These are phyloP conservation scores for Clusia tigrina DNA, from an alignment of 2,888 invertebrate species.

Conservation along the genomic window DNA sequence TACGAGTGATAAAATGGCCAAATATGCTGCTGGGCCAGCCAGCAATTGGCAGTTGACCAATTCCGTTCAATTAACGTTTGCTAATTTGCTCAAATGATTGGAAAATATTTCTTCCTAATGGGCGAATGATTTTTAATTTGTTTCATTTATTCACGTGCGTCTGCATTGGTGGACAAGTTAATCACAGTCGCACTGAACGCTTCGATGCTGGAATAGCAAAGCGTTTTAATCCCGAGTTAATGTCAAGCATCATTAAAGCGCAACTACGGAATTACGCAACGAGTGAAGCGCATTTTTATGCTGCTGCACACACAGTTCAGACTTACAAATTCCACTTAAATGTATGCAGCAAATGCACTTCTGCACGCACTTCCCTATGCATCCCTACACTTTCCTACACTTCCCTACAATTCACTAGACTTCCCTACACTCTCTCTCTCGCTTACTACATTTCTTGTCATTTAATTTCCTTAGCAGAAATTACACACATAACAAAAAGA, in stretches of 20 bases:
- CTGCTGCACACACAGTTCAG: too few relatives aligned
- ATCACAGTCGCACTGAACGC: neutral
- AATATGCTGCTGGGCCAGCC: too few relatives aligned
- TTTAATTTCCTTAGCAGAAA: neutral
- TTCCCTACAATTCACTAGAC: neutral
- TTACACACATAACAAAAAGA: neutral
- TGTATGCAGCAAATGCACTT: neutral
- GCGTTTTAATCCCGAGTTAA: too few relatives aligned
- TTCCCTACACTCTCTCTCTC: neutral
- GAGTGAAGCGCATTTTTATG: too few relatives aligned
- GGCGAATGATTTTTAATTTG: conserved; percentile 22
- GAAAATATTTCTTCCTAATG: conserved; percentile 28
- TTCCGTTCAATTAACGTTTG: conserved; percentile 34
- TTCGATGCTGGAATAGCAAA: neutral
- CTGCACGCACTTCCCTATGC: neutral
- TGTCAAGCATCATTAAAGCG: too few relatives aligned
- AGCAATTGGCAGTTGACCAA: neutral
- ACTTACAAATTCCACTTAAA: too few relatives aligned
- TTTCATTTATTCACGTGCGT: conserved; percentile 3
- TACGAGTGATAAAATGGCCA: too few relatives aligned
- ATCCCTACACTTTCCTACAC: neutral
- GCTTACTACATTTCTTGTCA: neutral
- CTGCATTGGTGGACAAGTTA: neutral
- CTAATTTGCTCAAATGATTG: conserved; percentile 32
- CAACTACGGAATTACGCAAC: too few relatives aligned